phyloP scores from a whole-genome alignment of 2,888 invertebrate species.

The Ganaspis brasiliensis region DNA sequence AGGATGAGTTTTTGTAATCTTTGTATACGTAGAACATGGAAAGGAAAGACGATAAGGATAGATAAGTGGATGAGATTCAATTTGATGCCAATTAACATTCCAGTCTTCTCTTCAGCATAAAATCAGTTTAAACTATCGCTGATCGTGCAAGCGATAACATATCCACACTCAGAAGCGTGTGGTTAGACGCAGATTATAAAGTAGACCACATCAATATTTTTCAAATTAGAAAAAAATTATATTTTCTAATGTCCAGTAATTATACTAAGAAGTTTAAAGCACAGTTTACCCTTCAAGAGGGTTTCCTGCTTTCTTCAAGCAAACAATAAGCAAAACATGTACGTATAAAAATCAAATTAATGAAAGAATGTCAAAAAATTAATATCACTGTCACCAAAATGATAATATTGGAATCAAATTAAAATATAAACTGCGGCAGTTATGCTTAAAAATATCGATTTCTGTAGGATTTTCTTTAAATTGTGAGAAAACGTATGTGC shows the following conservation, averaged over 20 bases:
- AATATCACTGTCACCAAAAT: no score
- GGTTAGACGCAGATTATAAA: constrained; percentile 39
- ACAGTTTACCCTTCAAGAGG: not conserved
- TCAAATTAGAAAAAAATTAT: constrained; percentile 22
- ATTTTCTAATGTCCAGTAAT: constrained; percentile 6
- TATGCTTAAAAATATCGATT: no score
- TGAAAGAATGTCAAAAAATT: no score
- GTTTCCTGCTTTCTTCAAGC: no score
- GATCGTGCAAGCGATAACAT: constrained; percentile 37
- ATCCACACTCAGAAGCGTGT: constrained; percentile 36
- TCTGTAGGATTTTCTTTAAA: no score
- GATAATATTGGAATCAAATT: no score
- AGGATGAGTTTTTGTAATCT: constrained; percentile 37
- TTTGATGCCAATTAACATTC: constrained; percentile 44
- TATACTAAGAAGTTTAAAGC: not conserved
- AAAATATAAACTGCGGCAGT: no score
- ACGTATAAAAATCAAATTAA: no score
- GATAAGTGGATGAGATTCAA: constrained; percentile 38
- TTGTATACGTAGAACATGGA: constrained; percentile 18
- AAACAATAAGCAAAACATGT: no score
- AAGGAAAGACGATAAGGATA: constrained; percentile 39
- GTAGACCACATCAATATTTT: constrained; percentile 39
- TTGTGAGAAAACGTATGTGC: no score
- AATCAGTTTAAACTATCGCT: constrained; percentile 43
- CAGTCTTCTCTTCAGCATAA: constrained; percentile 39